Conservation (phyloP, 2,888 invertebrate species). For the Acanthosepion lycidas region DNA sequence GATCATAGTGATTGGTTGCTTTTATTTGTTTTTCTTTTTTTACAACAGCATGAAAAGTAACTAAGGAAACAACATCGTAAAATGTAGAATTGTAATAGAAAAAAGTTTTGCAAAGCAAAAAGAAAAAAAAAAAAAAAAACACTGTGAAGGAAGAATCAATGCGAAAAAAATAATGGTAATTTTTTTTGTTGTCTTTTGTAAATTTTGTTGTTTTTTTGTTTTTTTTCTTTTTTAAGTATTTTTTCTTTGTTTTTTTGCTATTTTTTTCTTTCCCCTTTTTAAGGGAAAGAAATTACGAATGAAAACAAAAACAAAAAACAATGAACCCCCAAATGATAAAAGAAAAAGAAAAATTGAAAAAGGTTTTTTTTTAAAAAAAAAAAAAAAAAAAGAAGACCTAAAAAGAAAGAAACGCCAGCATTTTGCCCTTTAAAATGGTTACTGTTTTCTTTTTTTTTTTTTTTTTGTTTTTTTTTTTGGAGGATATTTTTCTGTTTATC, state of each 20-base stretch:
- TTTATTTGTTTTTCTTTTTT: neutral
- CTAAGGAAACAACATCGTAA: neutral
- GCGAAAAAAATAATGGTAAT: neutral
- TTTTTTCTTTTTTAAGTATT: neutral
- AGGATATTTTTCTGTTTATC: neutral
- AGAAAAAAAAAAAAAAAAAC: neutral
- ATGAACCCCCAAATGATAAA: neutral
- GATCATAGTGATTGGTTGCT: neutral
- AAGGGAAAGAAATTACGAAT: neutral
- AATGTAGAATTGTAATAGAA: slow-evolving; percentile 7
- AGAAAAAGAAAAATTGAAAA: neutral
- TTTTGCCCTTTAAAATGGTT: neutral
- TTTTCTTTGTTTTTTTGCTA: neutral
- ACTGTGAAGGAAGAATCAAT: neutral
- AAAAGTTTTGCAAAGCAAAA: neutral
- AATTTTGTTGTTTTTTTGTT: neutral
- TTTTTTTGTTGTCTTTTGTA: neutral
- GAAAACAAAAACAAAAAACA: neutral
- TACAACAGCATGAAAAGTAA: slow-evolving; percentile 21
- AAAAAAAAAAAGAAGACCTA: neutral
- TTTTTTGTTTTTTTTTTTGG: neutral
- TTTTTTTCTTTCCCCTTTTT: neutral
- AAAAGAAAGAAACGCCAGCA: neutral
- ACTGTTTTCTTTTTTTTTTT: neutral
- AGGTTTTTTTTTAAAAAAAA: neutral